Base-by-base conservation (phyloP, 2,888 invertebrate genomes). In the Blastobasis lacticolella region DNA sequence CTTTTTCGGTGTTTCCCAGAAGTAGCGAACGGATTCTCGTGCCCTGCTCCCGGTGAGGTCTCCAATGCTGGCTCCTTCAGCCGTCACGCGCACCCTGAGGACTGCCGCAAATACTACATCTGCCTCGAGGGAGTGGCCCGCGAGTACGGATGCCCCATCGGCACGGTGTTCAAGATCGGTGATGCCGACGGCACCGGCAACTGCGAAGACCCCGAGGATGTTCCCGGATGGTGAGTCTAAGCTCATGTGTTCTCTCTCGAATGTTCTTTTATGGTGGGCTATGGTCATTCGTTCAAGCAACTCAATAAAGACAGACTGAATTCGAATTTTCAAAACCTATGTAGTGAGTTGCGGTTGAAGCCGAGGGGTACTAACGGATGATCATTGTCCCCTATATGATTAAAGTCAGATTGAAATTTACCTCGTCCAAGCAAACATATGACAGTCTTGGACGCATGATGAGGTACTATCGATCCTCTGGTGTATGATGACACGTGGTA, bases 101-200 rank as follows among this genome's bases (percentile, higher is more conserved):
- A 96, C 85, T 96, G 96, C 91, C 93, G 97, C 72, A 97, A 97
- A 81, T 97, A 97, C 89, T 97, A 95, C 90, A 96, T 97, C 84
- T 97, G 97, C 78, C 82, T 97, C 60, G 97, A 97, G 81, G 95
- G 95, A 63, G 93, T 93, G 54, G 95, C 97, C 60, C 92, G 97
- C 63, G 97, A 97, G 83, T 97, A 97, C 83, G 97, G 97, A 60
- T 97, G 97, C 90, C 97, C 97, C 71, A 95, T 97, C 75, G 97
- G 97, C 53, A 97, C 97, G 53, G 97, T 97, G 50, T 97, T 97
- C 93, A 96, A 96, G 85, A 96, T 97, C 83, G 96, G 96, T 55
- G 95, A 95, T 73, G 88, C 93, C 71, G 96, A 97, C 66, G 97
- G 96, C 71, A 93, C 94, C 66, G 96, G 97, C 63, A 95, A 95